Evolutionary conservation across 2,797 vertebrate genomes (phyloP).

Genomic region (Vireo griseus): DNA sequence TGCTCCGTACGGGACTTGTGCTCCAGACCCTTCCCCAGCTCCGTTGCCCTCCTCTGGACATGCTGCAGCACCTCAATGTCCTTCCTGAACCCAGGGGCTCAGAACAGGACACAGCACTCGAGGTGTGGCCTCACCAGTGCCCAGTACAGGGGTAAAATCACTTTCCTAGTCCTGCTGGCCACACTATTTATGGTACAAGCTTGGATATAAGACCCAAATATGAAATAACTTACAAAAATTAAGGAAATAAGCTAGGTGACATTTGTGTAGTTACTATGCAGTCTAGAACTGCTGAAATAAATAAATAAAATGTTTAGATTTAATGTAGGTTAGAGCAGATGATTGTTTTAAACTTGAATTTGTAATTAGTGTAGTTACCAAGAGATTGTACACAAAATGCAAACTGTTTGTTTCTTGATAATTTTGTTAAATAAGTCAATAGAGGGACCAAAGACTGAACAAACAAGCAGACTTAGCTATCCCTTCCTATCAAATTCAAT

Average conservation of each 20-base stretch:
- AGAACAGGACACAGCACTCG: not conserved
- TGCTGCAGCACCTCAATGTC: accelerated
- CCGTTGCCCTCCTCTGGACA: accelerated
- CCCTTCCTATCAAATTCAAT: not conserved
- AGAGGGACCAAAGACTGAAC: not conserved
- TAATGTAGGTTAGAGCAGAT: not conserved
- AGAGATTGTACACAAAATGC: not conserved
- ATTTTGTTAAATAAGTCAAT: constrained; percentile 15
- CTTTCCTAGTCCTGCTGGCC: not conserved
- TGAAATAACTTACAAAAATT: not conserved
- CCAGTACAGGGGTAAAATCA: not conserved
- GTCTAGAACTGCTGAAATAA: not conserved
- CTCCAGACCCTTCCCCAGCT: not conserved
- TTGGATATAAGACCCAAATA: not conserved
- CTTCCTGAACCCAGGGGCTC: accelerated
- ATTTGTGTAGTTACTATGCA: not conserved
- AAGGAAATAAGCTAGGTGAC: not conserved
- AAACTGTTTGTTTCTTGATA: not conserved
- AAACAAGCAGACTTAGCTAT: not conserved
- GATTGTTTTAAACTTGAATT: constrained; percentile 4
- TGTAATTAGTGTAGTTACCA: not conserved
- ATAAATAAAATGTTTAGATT: not conserved
- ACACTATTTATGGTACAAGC: not conserved
- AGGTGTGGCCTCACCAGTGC: not conserved
- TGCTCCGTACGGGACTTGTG: accelerated